phyloP scores from a whole-genome alignment of 2,888 invertebrate species.

The Melieria crassipennis region DNA sequence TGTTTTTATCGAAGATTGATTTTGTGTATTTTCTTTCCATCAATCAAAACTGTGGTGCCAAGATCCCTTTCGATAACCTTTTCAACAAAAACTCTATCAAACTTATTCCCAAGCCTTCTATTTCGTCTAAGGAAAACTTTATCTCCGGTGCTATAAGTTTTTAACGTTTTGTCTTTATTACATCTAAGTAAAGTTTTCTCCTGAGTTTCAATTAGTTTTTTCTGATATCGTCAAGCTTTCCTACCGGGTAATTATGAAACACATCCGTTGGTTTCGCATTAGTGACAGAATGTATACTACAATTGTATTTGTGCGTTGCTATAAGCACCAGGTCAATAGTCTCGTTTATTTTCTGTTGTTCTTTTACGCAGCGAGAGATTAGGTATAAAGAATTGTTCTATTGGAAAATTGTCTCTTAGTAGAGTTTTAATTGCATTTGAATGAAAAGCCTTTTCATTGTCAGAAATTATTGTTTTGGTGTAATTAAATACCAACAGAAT shows the following conservation, averaged over 20 bases:
- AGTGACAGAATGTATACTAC: too few species aligned
- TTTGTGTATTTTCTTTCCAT: too few species aligned
- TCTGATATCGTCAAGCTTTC: too few species aligned
- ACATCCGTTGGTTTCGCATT: too few species aligned
- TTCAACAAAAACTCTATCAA: background rate
- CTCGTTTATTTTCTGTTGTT: slow-evolving; percentile 10
- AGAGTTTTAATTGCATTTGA: slow-evolving; percentile 12
- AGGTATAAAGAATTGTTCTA: slow-evolving; percentile 2
- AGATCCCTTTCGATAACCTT: slow-evolving; percentile 7
- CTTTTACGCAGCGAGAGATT: slow-evolving; percentile 23
- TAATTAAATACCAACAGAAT: slow-evolving; percentile 1
- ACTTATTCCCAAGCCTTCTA: background rate
- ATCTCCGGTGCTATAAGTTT: background rate
- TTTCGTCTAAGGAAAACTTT: background rate
- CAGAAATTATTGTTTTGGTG: background rate
- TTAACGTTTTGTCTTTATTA: slow-evolving; percentile 16
- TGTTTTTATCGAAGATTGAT: too few species aligned
- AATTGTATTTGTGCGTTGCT: too few species aligned
- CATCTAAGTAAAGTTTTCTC: slow-evolving; percentile 2
- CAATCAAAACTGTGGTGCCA: slow-evolving; percentile 4
- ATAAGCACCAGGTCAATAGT: slow-evolving; percentile 11
- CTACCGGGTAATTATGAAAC: too few species aligned
- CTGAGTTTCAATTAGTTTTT: slow-evolving; percentile 17
- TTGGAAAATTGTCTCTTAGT: slow-evolving; percentile 4
- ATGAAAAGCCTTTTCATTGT: slow-evolving; percentile 17